These are phyloP conservation scores for Drosophila simulans DNA, from an alignment of 1,140 invertebrate species.

Conservation along the genomic window DNA sequence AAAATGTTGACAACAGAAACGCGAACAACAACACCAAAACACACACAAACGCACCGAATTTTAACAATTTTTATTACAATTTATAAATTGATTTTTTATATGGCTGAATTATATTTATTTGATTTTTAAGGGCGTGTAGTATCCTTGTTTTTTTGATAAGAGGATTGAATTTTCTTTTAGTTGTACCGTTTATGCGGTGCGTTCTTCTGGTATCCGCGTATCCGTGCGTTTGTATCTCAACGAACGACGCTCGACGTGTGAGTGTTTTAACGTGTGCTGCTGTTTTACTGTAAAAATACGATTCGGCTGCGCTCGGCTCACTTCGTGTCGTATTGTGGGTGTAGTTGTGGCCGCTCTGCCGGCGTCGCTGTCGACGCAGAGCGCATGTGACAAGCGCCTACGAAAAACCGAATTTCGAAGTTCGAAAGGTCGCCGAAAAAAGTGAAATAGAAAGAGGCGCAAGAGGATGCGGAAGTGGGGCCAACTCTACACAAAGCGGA, in stretches of 20 bases:
- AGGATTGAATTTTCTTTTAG: constrained; percentile 1
- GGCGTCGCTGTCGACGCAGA: constrained; percentile 38
- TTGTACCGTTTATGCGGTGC: constrained; percentile 38
- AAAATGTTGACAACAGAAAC: constrained; percentile 60
- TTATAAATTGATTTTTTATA: not conserved
- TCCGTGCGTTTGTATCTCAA: constrained; percentile 60
- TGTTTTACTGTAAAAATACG: constrained; percentile 34
- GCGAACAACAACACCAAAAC: constrained; percentile 42
- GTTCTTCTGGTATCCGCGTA: constrained; percentile 43
- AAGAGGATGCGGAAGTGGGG: constrained; percentile 46
- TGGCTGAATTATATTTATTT: not conserved
- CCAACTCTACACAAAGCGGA: constrained; percentile 33
- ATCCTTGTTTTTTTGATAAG: constrained; percentile 9
- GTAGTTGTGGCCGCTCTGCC: constrained; percentile 33
- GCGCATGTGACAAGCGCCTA: constrained; percentile 51
- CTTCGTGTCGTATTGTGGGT: constrained; percentile 18
- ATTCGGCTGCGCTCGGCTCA: constrained; percentile 8
- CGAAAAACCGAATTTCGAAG: constrained; percentile 35
- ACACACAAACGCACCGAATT: constrained; percentile 27
- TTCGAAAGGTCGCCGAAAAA: constrained; percentile 46
- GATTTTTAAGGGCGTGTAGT: constrained; percentile 13
- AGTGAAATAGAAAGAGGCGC: not conserved
- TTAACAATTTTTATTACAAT: constrained; percentile 7
- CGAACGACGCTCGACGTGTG: constrained; percentile 56
- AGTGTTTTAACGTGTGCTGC: constrained; percentile 30